Evolutionary conservation across 2,113 vertebrate species (phyloP).

Genomic region (Isurus oxyrinchus): DNA sequence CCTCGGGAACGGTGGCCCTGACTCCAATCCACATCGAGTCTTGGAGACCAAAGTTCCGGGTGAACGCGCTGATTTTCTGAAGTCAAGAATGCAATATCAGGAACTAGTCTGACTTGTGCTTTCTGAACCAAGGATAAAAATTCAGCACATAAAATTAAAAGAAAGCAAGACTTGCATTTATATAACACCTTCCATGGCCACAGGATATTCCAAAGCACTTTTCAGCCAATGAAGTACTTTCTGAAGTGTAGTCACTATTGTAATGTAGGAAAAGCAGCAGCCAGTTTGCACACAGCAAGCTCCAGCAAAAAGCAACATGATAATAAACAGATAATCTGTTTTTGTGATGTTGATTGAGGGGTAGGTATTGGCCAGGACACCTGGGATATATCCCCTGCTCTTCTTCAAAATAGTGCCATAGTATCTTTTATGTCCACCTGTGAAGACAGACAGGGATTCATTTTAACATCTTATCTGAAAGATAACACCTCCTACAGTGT

Average conservation of each 20-base stretch:
- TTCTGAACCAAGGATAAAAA: neutral
- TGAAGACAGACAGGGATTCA: neutral
- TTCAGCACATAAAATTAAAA: neutral
- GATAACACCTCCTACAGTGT: neutral
- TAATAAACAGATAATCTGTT: neutral
- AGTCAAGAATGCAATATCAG: neutral
- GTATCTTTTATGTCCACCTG: neutral
- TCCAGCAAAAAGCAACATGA: neutral
- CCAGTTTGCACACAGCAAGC: neutral
- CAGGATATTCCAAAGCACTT: neutral
- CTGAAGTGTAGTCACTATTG: neutral
- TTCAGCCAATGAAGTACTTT: neutral
- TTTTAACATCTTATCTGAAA: neutral
- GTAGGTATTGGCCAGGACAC: neutral
- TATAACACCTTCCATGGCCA: neutral
- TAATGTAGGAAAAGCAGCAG: neutral
- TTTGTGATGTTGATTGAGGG: neutral
- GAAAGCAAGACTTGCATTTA: neutral
- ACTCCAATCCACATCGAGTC: neutral
- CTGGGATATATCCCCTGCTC: neutral
- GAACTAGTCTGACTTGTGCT: neutral
- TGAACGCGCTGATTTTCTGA: neutral
- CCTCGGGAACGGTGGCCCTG: neutral
- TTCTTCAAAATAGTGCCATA: neutral
- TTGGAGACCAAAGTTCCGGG: neutral